phyloP scores from a whole-genome alignment of 2,888 invertebrate species.

The Monoplex corrugatus region DNA sequence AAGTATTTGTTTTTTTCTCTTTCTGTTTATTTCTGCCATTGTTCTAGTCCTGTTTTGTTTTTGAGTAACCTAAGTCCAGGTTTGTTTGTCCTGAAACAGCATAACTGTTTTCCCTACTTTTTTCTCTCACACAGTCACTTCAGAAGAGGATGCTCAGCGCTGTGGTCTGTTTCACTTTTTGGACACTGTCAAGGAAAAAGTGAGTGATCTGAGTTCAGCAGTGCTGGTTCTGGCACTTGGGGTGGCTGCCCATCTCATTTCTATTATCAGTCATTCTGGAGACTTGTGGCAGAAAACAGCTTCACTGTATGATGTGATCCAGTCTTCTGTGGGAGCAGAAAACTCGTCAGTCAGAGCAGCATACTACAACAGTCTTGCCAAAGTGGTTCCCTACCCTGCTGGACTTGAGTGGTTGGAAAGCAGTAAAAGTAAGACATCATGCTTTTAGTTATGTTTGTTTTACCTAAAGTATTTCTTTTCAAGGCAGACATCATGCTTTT shows the following conservation, averaged over 20 bases:
- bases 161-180: constrained; percentile 27
- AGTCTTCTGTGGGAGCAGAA: background rate
- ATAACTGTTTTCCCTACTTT: background rate
- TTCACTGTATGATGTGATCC: constrained; percentile 27
- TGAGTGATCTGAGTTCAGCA: background rate
- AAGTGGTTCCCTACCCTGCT: background rate
- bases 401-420: constrained; percentile 39
- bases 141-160: constrained; percentile 22
- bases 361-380: constrained; percentile 36
- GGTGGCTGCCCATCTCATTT: constrained; percentile 16
- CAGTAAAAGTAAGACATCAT: constrained; percentile 3
- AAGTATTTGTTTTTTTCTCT: no score
- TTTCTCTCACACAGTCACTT: constrained; percentile 1
- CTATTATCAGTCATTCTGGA: background rate
- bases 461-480: no score
- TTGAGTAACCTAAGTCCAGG: no score
- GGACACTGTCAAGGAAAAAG: background rate
- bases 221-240: constrained; percentile 42
- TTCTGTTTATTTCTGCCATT: no score
- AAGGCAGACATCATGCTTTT: background rate
- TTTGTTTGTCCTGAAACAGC: no score
- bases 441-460: background rate
- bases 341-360: constrained; percentile 47
- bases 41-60: no score
- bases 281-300: background rate